Evolutionary conservation across 2,113 vertebrate genomes (phyloP).

Genomic region (Onychostoma macrolepis): DNA sequence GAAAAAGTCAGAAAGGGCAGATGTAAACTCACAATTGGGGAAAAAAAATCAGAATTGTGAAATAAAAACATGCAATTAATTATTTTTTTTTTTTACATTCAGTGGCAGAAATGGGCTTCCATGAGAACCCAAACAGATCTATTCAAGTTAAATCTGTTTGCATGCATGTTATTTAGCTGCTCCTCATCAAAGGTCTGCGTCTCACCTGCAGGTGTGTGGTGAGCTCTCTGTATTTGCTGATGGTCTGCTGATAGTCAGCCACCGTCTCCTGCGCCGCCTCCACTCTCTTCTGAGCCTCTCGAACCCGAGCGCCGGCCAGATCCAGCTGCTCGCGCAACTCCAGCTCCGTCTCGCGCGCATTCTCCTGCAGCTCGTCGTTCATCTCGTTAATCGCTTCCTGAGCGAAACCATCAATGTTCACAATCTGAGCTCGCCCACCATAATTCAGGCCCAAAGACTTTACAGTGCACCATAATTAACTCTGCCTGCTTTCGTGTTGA

Average conservation of each 20-base stretch:
- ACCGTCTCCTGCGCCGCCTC: slow-evolving; percentile 95
- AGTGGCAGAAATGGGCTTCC: too few relatives aligned
- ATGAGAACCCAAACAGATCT: too few relatives aligned
- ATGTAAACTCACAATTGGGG: too few relatives aligned
- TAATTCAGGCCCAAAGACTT: neutral
- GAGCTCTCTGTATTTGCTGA: slow-evolving; percentile 93
- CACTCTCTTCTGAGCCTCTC: slow-evolving; percentile 88
- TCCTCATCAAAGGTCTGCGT: neutral
- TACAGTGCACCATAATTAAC: neutral
- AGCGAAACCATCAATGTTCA: neutral
- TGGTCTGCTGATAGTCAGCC: slow-evolving; percentile 95
- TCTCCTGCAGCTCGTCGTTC: slow-evolving; percentile 98
- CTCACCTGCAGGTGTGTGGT: slow-evolving; percentile 86
- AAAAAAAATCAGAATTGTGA: too few relatives aligned
- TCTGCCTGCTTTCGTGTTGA: neutral
- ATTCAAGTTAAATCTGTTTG: too few relatives aligned
- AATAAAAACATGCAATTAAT: too few relatives aligned
- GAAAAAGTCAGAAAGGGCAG: too few relatives aligned
- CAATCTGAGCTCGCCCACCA: too few relatives aligned
- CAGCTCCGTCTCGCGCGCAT: slow-evolving; percentile 92
- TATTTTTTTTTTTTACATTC: too few relatives aligned
- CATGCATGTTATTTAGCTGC: too few relatives aligned
- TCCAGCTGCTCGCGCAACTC: slow-evolving; percentile 97
- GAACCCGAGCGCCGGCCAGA: slow-evolving; percentile 79
- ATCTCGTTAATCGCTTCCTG: slow-evolving; percentile 99